Base-by-base conservation (phyloP, 1,140 invertebrate genomes). In the Battus philenor region DNA sequence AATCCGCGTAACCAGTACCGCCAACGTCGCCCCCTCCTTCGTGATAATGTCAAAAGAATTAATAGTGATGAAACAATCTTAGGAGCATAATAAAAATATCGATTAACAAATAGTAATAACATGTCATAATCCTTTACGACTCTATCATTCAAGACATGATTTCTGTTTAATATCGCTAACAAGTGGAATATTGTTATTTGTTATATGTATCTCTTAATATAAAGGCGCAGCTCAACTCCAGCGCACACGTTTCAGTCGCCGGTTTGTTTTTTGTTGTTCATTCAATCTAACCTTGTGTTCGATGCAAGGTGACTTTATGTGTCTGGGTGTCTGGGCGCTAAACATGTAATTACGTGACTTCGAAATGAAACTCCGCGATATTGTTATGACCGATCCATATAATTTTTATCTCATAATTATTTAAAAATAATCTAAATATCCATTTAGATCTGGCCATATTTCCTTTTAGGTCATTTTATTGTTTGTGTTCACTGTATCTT, bases 261-360 rank as follows among this genome's bases (percentile, higher is more conserved):
- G 59, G 67, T 50, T 67, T 55, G 54, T 49, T 78, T 80, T 83
- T 84, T 79, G 66, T 77, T 80, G 61, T 71, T 74, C 70, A 76
- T 77, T 77, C 63, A 77, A 72, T 58, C 50, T 76, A 79, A 84
- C 80, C 80, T 82, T 84, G 77, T 57, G 32, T 69, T 60, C 62
- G 67, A 43, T 57, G 65, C 77, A 84, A 84, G 78, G 80, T 84
- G 80, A 84, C 80, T 82, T 80, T 76, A 80, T 62, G 70, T 71
- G 75, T 70, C 73, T 79, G 76, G 64, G 61, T 68, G 74, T 78
- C 74, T 80, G 77, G 68, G 59, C 74, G 76, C 63, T 74, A 77
- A 78, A 75, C 72, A 65, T 81, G 63, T 80, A 80, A 84, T 81
- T 80, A 81, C 68, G 65, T 71, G 73, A 79, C 67, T 74, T 68